A percentile compares a stretch with the other conserved stretches of the same genome.
Evolutionary conservation across 2,113 vertebrate genomes (phyloP).

Genomic region (Urocynchramus pylzowi): DNA sequence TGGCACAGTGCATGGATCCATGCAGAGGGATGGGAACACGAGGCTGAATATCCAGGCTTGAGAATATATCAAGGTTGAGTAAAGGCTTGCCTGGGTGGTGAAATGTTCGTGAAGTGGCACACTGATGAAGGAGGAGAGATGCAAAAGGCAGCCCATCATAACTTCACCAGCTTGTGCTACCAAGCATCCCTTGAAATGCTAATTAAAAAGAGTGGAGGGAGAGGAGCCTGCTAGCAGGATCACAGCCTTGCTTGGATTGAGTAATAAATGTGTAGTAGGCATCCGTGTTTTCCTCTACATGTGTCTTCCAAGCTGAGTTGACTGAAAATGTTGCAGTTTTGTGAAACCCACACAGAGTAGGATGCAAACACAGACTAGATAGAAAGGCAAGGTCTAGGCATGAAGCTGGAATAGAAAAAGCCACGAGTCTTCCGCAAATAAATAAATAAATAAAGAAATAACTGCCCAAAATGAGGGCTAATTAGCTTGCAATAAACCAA

Average conservation of each 20-base stretch:
- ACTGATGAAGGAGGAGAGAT: background rate
- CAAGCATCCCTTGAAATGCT: constrained; percentile 1
- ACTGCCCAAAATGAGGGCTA: constrained; percentile 14
- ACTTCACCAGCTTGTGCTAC: background rate
- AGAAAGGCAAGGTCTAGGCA: background rate
- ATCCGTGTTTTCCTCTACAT: background rate
- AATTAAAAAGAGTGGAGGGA: constrained; percentile 20
- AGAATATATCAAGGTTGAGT: background rate
- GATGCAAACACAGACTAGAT: background rate
- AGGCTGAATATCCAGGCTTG: background rate
- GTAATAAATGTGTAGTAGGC: constrained; percentile 14
- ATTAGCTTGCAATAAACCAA: constrained; percentile 74
- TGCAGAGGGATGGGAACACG: background rate
- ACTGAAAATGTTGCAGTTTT: background rate
- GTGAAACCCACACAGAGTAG: background rate
- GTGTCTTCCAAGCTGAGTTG: background rate
- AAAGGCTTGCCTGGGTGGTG: background rate
- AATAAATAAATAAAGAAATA: constrained; percentile 61
- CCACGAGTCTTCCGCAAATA: background rate
- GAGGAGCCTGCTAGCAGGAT: constrained; percentile 4
- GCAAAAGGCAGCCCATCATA: background rate
- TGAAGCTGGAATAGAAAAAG: background rate
- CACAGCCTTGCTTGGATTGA: background rate
- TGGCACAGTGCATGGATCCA: background rate
- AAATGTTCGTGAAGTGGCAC: background rate